These are phyloP conservation scores for Synergus japonicus DNA, from an alignment of 2,888 invertebrate genomes.

Conservation along the genomic window DNA sequence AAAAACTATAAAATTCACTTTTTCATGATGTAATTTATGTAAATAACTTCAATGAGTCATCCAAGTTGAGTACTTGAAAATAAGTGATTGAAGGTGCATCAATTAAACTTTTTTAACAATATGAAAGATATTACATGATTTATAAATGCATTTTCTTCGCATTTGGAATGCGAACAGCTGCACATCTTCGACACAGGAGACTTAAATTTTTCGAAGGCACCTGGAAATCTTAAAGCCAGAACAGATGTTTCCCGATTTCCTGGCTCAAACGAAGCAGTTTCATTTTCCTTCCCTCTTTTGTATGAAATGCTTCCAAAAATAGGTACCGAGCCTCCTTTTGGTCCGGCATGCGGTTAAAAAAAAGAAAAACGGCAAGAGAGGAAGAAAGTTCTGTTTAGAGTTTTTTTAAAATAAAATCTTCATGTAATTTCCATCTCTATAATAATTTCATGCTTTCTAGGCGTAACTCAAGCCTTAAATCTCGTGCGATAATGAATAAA, in stretches of 20 bases:
- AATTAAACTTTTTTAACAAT: background rate
- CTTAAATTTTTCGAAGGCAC: background rate
- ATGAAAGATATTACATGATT: too few relatives aligned
- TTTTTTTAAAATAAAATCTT: too few relatives aligned
- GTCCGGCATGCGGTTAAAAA: background rate
- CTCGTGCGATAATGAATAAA: background rate
- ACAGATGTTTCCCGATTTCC: constrained; percentile 8
- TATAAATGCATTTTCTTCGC: too few relatives aligned
- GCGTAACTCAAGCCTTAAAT: background rate
- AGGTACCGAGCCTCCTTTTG: background rate
- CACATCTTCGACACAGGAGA: background rate
- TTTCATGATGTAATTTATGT: background rate
- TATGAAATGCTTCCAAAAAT: background rate
- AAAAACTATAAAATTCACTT: background rate
- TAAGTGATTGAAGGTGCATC: background rate
- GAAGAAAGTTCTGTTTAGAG: constrained; percentile 8
- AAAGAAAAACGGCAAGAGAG: background rate
- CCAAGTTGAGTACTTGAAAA: background rate
- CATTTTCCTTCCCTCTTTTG: background rate
- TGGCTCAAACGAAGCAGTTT: background rate
- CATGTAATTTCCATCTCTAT: background rate
- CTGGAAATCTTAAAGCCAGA: background rate
- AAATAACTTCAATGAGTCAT: background rate
- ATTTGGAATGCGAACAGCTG: background rate
- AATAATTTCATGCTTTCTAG: background rate